phyloP scores from a whole-genome alignment of 2,888 invertebrate genomes.

The Chelonus formosanus region DNA sequence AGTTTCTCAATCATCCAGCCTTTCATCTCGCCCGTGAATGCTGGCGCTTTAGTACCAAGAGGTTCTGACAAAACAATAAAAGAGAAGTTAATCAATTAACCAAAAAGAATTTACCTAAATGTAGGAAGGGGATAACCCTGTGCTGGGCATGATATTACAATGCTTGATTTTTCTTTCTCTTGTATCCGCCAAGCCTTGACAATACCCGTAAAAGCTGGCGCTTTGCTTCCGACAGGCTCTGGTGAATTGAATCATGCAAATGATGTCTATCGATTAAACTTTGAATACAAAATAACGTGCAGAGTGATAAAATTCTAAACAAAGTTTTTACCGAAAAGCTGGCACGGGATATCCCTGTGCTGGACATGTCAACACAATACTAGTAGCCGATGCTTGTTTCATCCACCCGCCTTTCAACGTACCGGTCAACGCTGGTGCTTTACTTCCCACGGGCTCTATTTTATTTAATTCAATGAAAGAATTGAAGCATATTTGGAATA shows the following conservation, averaged over 20 bases:
- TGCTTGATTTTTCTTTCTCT: slow-evolving; percentile 51
- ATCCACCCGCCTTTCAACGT: slow-evolving; percentile 75
- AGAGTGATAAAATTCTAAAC: not conserved
- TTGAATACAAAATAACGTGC: not conserved
- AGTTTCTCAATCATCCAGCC: slow-evolving; percentile 73
- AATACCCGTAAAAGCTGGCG: slow-evolving; percentile 70
- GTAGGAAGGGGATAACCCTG: slow-evolving; percentile 70
- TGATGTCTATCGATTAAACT: slow-evolving; percentile 11
- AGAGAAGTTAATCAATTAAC: slow-evolving; percentile 53
- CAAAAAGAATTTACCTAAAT: slow-evolving; percentile 68
- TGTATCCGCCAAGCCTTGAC: slow-evolving; percentile 59
- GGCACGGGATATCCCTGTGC: slow-evolving; percentile 79
- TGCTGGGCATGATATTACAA: slow-evolving; percentile 75
- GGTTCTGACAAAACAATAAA: slow-evolving; percentile 68
- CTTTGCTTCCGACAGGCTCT: slow-evolving; percentile 71
- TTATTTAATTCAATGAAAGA: slow-evolving; percentile 15
- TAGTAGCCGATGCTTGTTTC: slow-evolving; percentile 71
- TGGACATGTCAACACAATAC: slow-evolving; percentile 76
- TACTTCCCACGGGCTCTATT: slow-evolving; percentile 70
- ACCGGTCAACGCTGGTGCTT: slow-evolving; percentile 74
- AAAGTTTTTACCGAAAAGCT: slow-evolving; percentile 63
- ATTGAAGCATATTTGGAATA: no score
- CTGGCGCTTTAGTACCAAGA: slow-evolving; percentile 71
- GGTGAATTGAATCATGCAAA: slow-evolving; percentile 37
- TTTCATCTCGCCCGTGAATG: slow-evolving; percentile 63